Percentiles rank a stretch among this genome's conserved stretches.
phyloP scores from a whole-genome alignment of 2,113 vertebrate species.

The Lanius collurio region DNA sequence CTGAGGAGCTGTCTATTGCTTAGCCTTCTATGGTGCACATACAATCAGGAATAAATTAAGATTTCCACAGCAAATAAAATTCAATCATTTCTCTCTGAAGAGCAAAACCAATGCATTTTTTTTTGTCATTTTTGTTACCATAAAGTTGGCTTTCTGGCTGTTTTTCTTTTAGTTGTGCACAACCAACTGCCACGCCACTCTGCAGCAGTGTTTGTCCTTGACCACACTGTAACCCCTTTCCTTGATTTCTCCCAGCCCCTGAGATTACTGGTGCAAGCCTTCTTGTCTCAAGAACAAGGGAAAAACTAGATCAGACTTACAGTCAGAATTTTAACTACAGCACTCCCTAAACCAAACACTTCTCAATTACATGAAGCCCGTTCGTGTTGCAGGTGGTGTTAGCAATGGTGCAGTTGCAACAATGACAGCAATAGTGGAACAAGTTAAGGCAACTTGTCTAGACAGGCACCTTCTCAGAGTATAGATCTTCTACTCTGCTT shows the following conservation, averaged over 20 bases:
- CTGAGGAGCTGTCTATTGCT: neutral
- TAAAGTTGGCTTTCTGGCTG: neutral
- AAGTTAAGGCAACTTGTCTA: neutral
- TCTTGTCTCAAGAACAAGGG: neutral
- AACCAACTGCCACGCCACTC: neutral
- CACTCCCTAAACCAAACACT: neutral
- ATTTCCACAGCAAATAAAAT: neutral
- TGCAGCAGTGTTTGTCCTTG: neutral
- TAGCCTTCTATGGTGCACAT: neutral
- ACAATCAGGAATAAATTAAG: neutral
- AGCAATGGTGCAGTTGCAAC: neutral
- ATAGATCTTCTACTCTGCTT: neutral
- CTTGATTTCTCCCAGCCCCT: neutral
- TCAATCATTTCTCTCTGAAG: neutral
- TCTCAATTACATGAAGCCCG: neutral
- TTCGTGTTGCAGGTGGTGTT: neutral
- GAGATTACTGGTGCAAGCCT: neutral
- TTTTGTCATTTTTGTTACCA: neutral
- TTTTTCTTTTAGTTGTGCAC: neutral
- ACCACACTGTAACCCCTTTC: neutral
- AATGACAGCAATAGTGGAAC: neutral
- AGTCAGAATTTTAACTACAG: neutral
- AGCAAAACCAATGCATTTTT: neutral
- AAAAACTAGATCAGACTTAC: neutral
- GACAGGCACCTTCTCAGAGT: neutral